Percentiles rank a stretch among this genome's conserved stretches.
These are phyloP conservation scores for Pelagia noctiluca DNA, from an alignment of 30 jellyfish, hydroid and myxozoan species.

Conservation along the genomic window DNA sequence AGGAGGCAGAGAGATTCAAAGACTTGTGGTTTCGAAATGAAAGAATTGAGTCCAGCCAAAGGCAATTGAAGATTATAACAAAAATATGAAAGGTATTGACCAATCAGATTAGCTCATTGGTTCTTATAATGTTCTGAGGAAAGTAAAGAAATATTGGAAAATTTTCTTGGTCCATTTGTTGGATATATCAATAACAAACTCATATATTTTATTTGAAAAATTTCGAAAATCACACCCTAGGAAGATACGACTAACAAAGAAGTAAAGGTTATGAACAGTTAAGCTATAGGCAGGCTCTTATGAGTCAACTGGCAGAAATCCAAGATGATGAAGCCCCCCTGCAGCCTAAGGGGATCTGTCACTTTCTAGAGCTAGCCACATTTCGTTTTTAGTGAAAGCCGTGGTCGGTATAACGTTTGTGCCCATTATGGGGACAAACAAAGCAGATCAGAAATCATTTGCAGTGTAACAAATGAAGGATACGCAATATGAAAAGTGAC, in stretches of 20 bases:
- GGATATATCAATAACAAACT: conserved; percentile 49
- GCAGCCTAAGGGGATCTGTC: too few species aligned
- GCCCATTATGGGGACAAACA: too few species aligned
- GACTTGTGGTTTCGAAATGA: conserved; percentile 5
- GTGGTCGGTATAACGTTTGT: not conserved
- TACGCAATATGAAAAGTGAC: too few species aligned
- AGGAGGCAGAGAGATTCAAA: conserved; percentile 24
- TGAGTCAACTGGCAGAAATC: conserved; percentile 30
- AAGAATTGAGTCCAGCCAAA: conserved; percentile 42
- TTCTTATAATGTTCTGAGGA: conserved; percentile 22
- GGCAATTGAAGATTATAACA: conserved; percentile 30
- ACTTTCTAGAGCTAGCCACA: too few species aligned
- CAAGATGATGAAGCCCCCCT: conserved; percentile 6
- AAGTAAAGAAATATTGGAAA: conserved; percentile 61
- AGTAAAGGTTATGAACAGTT: conserved; percentile 17
- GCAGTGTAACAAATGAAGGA: too few species aligned
- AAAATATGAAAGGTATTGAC: conserved; percentile 67
- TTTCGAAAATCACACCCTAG: conserved; percentile 4
- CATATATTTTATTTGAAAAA: conserved; percentile 33
- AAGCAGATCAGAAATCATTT: too few species aligned
- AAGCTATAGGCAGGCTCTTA: conserved; percentile 33
- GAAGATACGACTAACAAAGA: conserved; percentile 1
- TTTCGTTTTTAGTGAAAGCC: not conserved
- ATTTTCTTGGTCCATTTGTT: conserved; percentile 48
- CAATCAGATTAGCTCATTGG: conserved; percentile 54